These are phyloP conservation scores for Athene noctua DNA, from an alignment of 2,113 vertebrate genomes.

Conservation along the genomic window DNA sequence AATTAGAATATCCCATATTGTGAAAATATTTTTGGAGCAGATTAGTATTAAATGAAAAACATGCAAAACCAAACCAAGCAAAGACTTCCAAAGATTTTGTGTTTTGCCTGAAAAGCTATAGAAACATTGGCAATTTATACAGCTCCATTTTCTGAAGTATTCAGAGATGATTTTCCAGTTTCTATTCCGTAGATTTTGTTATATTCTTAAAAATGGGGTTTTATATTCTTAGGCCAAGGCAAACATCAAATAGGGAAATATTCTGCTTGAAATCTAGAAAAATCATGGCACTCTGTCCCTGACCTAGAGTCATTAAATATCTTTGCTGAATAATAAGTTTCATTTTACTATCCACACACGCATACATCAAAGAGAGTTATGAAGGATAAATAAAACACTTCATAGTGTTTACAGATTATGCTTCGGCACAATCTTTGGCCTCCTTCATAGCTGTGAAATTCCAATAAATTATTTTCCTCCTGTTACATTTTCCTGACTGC, in stretches of 20 bases:
- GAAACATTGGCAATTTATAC: not conserved
- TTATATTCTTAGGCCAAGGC: not conserved
- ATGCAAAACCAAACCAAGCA: not conserved
- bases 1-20: not conserved
- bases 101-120: not conserved
- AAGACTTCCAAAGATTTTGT: not conserved
- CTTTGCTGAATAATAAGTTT: not conserved
- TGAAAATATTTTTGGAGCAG: not conserved
- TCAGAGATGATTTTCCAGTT: not conserved
- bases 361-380: not conserved
- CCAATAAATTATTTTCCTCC: not conserved
- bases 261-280: not conserved
- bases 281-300: not conserved
- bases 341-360: not conserved
- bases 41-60: not conserved
- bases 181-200: not conserved
- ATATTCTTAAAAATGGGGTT: not conserved
- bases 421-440: not conserved
- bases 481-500: not conserved
- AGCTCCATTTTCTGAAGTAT: not conserved
- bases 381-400: not conserved
- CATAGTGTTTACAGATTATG: not conserved
- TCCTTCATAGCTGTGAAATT: not conserved
- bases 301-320: not conserved
- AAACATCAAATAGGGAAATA: not conserved